phyloP scores from a whole-genome alignment of 2,113 vertebrate genomes.

The Opisthocomus hoazin region DNA sequence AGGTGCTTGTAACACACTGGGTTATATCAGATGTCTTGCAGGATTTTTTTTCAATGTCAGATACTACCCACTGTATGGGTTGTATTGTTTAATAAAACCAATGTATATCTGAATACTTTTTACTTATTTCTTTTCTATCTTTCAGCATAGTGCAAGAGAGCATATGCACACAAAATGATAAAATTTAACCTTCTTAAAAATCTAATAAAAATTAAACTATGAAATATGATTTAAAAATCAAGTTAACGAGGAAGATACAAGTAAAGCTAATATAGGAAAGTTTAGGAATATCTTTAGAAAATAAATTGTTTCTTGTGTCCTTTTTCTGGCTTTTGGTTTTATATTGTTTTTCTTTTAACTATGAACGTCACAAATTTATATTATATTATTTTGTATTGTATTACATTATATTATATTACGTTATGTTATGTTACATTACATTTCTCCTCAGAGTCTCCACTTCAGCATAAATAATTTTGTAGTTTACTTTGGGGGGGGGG shows the following conservation, averaged over 20 bases:
- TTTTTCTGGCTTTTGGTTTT: background rate
- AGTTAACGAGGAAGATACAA: background rate
- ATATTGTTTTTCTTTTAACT: background rate
- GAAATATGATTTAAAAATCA: background rate
- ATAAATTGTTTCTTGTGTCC: background rate
- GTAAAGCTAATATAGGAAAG: background rate
- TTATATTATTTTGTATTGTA: too few species aligned
- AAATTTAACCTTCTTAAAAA: background rate
- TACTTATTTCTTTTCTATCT: background rate
- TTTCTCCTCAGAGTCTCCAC: background rate
- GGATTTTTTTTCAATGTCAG: background rate
- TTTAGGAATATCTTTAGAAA: background rate
- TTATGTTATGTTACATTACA: rapidly evolving
- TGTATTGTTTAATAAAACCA: background rate
- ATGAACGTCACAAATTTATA: background rate
- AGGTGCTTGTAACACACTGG: background rate
- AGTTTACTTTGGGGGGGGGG: rapidly evolving
- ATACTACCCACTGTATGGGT: background rate
- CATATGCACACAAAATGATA: background rate
- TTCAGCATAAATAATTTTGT: background rate
- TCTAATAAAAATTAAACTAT: background rate
- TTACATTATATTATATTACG: rapidly evolving
- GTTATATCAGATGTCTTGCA: background rate
- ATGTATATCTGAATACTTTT: background rate
- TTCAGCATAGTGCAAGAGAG: background rate